Conservation (phyloP, 2,113 vertebrate species). For the Ramphastos sulfuratus region DNA sequence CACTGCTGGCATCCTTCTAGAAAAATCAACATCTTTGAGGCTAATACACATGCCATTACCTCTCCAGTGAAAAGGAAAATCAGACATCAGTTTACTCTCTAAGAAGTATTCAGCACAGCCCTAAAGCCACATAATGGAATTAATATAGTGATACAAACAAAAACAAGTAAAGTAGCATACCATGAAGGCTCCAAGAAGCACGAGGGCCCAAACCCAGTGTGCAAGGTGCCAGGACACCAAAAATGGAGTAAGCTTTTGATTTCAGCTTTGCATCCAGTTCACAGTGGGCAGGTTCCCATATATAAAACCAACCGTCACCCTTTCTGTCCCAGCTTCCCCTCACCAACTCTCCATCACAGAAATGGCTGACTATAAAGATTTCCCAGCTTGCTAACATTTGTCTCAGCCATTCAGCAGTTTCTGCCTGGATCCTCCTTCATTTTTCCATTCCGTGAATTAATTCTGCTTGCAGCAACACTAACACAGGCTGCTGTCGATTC, state of each 20-base stretch:
- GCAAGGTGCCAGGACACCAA: background rate
- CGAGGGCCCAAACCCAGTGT: background rate
- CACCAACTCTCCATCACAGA: conserved; percentile 5
- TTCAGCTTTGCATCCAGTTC: background rate
- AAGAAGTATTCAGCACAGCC: background rate
- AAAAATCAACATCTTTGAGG: background rate
- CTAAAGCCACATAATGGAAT: background rate
- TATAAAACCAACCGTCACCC: background rate
- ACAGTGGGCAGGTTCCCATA: accelerated
- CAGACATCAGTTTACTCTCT: background rate
- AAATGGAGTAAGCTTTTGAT: background rate
- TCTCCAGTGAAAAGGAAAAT: background rate
- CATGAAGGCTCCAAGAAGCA: background rate
- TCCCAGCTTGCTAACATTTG: conserved; percentile 12
- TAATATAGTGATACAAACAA: background rate
- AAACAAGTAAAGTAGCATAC: background rate
- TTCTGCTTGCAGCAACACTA: conserved; percentile 62
- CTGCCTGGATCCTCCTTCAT: conserved; percentile 40
- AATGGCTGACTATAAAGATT: conserved; percentile 23
- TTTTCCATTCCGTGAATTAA: conserved; percentile 50
- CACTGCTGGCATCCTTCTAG: background rate
- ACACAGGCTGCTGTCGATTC: background rate
- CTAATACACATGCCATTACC: background rate
- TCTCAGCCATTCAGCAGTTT: conserved; percentile 57
- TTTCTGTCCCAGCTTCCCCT: background rate